A percentile compares a stretch with the other conserved stretches of the same genome.
Conservation (phyloP, 2,113 vertebrate species). For the Pristiophorus japonicus region DNA sequence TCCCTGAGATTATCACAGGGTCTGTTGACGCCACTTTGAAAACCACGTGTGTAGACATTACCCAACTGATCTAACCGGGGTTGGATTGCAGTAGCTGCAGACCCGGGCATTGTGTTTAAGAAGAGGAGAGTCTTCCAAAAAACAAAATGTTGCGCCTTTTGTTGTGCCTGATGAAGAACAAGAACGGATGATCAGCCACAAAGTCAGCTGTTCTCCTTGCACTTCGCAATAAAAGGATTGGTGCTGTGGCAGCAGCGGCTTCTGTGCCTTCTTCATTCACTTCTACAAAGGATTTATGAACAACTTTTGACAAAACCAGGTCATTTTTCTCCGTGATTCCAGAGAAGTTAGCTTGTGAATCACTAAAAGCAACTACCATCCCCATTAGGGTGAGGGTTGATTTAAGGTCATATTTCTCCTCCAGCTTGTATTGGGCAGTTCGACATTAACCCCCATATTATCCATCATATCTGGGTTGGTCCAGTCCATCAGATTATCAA, state of each 20-base stretch:
- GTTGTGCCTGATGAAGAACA: conserved; percentile 62
- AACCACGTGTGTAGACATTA: neutral
- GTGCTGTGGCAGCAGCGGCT: conserved; percentile 68
- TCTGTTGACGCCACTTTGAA: neutral
- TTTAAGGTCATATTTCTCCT: conserved; percentile 67
- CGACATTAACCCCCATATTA: conserved; percentile 52
- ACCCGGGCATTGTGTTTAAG: conserved; percentile 42
- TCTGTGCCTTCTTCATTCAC: conserved; percentile 81
- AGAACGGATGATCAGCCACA: conserved; percentile 59
- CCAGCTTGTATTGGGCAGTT: conserved; percentile 69
- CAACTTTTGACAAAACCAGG: conserved; percentile 67
- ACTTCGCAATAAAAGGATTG: conserved; percentile 52
- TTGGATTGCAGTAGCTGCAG: neutral
- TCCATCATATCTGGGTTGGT: conserved; percentile 58
- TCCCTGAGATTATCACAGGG: neutral
- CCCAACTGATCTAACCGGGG: neutral
- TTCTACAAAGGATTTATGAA: conserved; percentile 80
- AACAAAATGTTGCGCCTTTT: conserved; percentile 57
- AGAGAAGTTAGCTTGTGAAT: conserved; percentile 62
- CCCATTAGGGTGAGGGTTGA: conserved; percentile 58
- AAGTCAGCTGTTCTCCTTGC: conserved; percentile 41
- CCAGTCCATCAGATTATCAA: conserved; percentile 67
- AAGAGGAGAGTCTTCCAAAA: conserved; percentile 53
- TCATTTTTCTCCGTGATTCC: conserved; percentile 65
- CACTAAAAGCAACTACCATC: too few species aligned